These are phyloP conservation scores for Sorex maritimensis DNA, from an alignment of 2,797 vertebrate species.

Conservation along the genomic window DNA sequence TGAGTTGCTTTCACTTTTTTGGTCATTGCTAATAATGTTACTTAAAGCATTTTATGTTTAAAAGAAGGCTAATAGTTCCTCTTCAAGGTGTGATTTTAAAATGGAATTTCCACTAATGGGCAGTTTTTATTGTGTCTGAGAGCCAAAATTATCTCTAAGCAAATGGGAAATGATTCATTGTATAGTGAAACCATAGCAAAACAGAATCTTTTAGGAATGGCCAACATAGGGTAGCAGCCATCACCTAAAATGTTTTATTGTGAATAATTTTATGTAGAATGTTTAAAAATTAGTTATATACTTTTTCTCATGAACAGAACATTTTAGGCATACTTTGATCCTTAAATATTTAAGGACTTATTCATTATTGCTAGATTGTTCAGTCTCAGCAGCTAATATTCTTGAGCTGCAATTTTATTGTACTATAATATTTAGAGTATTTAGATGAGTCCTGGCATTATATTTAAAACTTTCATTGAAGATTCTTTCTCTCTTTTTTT, in stretches of 20 bases:
- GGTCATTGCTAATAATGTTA: not conserved
- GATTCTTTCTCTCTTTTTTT: too few relatives aligned
- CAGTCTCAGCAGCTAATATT: not conserved
- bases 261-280: constrained; percentile 6
- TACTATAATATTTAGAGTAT: not conserved
- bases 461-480: not conserved
- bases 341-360: not conserved
- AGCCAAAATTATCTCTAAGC: not conserved
- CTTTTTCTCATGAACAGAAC: not conserved
- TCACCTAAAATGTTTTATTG: constrained; percentile 9
- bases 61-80: not conserved
- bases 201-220: not conserved
- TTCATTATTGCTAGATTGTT: not conserved
- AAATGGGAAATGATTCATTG: constrained; percentile 3
- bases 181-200: not conserved
- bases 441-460: not conserved
- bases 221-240: not conserved
- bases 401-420: not conserved
- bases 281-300: not conserved
- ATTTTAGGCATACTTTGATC: not conserved
- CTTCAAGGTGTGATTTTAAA: not conserved
- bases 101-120: not conserved
- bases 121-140: not conserved
- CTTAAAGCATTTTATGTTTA: not conserved
- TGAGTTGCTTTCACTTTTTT: not conserved